phyloP scores from a whole-genome alignment of 2,888 invertebrate genomes.

The Meteorus colon region DNA sequence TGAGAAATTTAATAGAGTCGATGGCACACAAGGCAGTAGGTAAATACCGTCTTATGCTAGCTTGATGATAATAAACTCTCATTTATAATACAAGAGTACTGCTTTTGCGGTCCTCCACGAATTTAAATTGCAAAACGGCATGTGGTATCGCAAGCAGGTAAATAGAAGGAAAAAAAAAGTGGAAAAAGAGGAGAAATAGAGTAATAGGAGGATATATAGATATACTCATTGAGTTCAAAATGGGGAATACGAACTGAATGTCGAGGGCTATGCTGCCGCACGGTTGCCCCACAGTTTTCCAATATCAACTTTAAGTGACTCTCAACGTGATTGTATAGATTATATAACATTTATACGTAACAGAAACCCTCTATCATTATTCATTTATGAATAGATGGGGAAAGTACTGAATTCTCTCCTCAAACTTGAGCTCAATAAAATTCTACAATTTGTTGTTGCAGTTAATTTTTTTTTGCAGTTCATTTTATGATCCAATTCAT shows the following conservation, averaged over 20 bases:
- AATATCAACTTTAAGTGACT: constrained; percentile 17
- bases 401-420: neutral
- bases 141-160: constrained; percentile 45
- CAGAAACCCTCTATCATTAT: neutral
- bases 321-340: constrained; percentile 6
- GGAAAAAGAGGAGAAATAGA: constrained; percentile 31
- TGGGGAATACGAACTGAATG: constrained; percentile 30
- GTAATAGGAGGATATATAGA: constrained; percentile 26
- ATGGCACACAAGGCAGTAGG: constrained; percentile 46
- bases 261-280: constrained; percentile 36
- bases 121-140: constrained; percentile 56
- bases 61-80: constrained; percentile 50
- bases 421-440: too few relatives aligned
- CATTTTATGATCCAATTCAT: neutral
- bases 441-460: too few relatives aligned
- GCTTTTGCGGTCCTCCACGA: constrained; percentile 43
- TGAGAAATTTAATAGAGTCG: constrained; percentile 45
- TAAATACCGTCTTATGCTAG: constrained; percentile 19
- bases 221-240: neutral
- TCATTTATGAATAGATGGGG: neutral
- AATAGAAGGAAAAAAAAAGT: constrained; percentile 47
- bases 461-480: neutral
- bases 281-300: constrained; percentile 10
- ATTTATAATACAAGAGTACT: constrained; percentile 54
- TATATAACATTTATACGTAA: neutral